Percentiles rank a stretch among this genome's conserved stretches.
phyloP scores from a whole-genome alignment of 92 coral and sea anemone species.

The Actinostola sp. region DNA sequence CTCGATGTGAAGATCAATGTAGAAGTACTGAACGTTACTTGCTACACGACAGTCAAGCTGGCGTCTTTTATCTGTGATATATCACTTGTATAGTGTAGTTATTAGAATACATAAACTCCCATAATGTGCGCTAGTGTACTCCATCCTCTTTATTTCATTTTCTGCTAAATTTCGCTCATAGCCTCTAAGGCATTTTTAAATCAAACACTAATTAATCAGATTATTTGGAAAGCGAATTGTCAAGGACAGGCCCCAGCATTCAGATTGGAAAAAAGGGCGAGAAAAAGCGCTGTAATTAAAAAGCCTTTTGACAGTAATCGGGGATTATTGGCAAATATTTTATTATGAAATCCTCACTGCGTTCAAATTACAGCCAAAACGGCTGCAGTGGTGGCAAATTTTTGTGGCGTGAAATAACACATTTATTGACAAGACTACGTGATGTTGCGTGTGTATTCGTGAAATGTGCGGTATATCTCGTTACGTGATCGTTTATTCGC shows the following conservation, averaged over 20 bases:
- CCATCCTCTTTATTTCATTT: not conserved
- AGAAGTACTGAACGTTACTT: no score
- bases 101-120: no score
- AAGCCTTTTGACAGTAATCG: not conserved
- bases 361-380: not conserved
- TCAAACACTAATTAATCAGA: slow-evolving; percentile 3
- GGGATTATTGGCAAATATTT: not conserved
- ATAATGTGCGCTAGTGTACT: no score
- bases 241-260: not conserved
- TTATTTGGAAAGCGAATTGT: not conserved
- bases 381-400: not conserved
- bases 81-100: no score
- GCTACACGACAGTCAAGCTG: no score
- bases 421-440: not conserved
- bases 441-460: not conserved
- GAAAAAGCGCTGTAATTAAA: not conserved
- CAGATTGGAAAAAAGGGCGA: slow-evolving; percentile 1
- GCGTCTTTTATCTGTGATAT: no score
- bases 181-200: not conserved
- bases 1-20: no score
- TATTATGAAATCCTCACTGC: not conserved
- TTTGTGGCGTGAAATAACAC: not conserved
- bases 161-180: not conserved
- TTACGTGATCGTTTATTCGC: slow-evolving; percentile 1
- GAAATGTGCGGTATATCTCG: not conserved